Percentiles rank a stretch among this genome's conserved stretches.
These are phyloP conservation scores for Periophthalmus modestus DNA, from an alignment of 2,113 vertebrate species.

Conservation along the genomic window DNA sequence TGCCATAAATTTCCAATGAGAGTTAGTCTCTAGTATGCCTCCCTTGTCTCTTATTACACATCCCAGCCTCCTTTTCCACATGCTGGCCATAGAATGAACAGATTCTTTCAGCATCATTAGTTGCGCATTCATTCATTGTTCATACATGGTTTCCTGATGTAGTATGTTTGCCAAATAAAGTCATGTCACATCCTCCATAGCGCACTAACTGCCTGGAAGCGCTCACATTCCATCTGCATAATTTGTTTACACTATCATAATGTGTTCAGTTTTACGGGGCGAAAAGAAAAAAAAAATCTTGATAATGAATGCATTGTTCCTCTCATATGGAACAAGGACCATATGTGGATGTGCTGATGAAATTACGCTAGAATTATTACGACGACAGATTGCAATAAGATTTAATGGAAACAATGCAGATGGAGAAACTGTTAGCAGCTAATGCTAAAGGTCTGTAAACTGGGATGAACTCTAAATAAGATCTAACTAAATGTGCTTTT, in stretches of 20 bases:
- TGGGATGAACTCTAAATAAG: not conserved
- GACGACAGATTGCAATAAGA: constrained; percentile 42
- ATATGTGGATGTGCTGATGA: constrained; percentile 39
- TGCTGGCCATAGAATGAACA: not conserved
- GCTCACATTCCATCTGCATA: not conserved
- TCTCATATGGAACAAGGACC: constrained; percentile 26
- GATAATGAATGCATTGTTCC: constrained; percentile 16
- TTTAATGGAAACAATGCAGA: constrained; percentile 53
- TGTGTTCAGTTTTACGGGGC: constrained; percentile 3
- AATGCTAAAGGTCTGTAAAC: constrained; percentile 22
- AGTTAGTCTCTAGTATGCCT: not conserved
- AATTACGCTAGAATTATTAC: constrained; percentile 43
- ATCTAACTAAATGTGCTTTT: too few relatives aligned
- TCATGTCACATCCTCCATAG: not conserved
- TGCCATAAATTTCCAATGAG: not conserved
- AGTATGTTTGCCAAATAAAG: not conserved
- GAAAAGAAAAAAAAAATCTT: constrained; percentile 3
- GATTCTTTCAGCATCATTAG: not conserved
- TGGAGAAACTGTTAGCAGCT: constrained; percentile 47
- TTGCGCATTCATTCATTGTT: not conserved
- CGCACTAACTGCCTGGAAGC: not conserved
- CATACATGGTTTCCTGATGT: not conserved
- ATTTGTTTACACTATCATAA: constrained; percentile 12
- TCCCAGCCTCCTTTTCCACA: not conserved
- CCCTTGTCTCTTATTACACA: not conserved